Base-by-base conservation (phyloP, 2,888 invertebrate species). In the Melipona bicolor region DNA sequence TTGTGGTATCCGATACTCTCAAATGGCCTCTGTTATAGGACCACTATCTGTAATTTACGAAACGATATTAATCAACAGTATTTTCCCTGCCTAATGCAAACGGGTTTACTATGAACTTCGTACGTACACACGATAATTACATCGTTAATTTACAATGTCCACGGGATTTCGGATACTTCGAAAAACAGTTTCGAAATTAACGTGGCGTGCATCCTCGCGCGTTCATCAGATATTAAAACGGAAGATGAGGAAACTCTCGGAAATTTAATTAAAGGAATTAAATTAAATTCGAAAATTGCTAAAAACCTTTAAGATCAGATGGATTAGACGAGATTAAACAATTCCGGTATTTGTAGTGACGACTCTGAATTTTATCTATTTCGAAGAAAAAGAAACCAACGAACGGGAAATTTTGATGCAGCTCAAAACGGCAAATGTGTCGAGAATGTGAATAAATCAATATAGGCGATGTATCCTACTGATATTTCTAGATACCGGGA, bases 391-490 rank as follows among this genome's bases (percentile, higher is more conserved):
- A 43, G 19, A 36, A 21, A 64, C 17, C 19, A 17, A 27, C 17
- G 24, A 61, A 61, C 17, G 52, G 21, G 9, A 17, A 21, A 21
- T 6, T 17, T 24, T 3, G 24, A 17, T 54, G 56, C n/a, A 72
- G 54, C 36, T 62, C 68, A 24, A 50, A 19, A 36, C 24, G n/a
- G n/a, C 4, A n/a, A n/a, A 62, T 27, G 61, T 32, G 50, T 62
- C 69, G 52, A 50, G 59, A 32, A 67, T 73, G 43, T 24, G 49
- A 64, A 21, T 67, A 69, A 62, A 68, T 27, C 69, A 56, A 65
- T 56, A 65, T 56, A 1, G 27, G 19, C 74, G 54, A 79, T 79
- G 73, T 84, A 84, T 84, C 65, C 64, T 68, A 3, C 52, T 79
- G 72, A 76, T 9, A 43, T 79, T 76, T 61, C 50, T 49, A 21